Evolutionary conservation across 2,113 vertebrate genomes (phyloP).

Genomic region (Craseonycteris thonglongyai): DNA sequence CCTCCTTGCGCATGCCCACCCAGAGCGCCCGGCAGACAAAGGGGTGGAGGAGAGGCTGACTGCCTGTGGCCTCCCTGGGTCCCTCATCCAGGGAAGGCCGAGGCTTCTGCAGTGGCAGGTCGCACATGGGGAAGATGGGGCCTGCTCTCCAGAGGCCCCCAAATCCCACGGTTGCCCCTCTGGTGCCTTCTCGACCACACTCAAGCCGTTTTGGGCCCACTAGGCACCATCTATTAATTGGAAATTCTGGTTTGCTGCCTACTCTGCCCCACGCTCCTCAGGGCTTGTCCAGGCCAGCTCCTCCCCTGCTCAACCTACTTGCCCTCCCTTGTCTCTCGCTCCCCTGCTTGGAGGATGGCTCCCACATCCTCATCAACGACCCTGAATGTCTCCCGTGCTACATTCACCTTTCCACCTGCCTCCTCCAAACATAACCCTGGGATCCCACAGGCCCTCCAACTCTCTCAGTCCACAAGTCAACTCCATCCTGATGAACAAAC

Average conservation of each 20-base stretch:
- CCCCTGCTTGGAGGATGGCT: neutral
- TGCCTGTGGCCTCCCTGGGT: neutral
- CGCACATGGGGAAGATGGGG: neutral
- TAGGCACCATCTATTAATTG: neutral
- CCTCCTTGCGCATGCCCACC: slow-evolving; percentile 66
- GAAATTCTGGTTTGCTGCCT: neutral
- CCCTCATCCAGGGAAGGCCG: neutral
- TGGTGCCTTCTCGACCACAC: neutral
- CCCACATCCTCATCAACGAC: neutral
- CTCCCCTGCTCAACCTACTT: neutral
- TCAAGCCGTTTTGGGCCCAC: neutral
- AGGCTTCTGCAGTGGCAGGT: neutral
- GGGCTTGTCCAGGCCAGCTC: neutral
- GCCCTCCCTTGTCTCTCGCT: no score
- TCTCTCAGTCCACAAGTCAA: neutral
- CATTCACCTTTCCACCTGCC: neutral
- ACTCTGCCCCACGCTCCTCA: neutral
- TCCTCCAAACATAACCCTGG: neutral
- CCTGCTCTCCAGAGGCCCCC: neutral
- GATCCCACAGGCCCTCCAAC: neutral
- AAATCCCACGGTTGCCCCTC: neutral
- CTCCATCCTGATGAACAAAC: neutral
- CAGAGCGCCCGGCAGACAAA: slow-evolving; percentile 62
- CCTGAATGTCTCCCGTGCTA: neutral
- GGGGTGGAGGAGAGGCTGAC: neutral